Evolutionary conservation across 1,140 invertebrate genomes (phyloP).

Genomic region (Zaprionus nigranus): DNA sequence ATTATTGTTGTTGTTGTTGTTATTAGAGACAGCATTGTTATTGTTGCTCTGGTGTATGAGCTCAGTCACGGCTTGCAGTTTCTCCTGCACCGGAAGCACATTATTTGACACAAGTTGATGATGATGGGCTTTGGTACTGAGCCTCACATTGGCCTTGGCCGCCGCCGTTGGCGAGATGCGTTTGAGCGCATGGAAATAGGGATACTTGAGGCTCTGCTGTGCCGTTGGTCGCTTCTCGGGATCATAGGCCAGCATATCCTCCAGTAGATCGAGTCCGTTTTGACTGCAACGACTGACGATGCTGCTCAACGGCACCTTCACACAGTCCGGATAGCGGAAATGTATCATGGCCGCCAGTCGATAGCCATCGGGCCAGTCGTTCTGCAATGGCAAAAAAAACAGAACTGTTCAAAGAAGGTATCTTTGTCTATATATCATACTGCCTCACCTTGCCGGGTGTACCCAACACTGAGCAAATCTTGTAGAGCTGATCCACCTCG

Average conservation of each 20-base stretch:
- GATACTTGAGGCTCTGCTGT: constrained; percentile 92
- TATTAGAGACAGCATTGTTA: constrained; percentile 44
- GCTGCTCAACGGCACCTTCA: constrained; percentile 90
- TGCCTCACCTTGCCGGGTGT: constrained; percentile 93
- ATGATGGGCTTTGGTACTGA: constrained; percentile 61
- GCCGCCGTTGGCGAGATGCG: constrained; percentile 79
- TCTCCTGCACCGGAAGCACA: constrained; percentile 83
- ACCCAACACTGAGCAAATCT: constrained; percentile 97
- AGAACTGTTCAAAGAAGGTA: background rate
- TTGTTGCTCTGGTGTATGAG: constrained; percentile 71
- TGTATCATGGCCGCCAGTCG: constrained; percentile 96
- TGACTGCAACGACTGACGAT: constrained; percentile 93
- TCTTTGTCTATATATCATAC: background rate
- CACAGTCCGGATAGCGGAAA: constrained; percentile 97
- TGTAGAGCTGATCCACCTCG: constrained; percentile 99
- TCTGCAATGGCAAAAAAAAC: constrained; percentile 85
- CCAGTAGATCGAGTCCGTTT: constrained; percentile 93
- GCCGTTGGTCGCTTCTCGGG: constrained; percentile 96
- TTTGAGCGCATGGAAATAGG: constrained; percentile 91
- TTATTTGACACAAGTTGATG: constrained; percentile 69
- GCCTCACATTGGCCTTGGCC: constrained; percentile 80
- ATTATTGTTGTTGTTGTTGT: constrained; percentile 36
- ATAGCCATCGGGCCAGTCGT: constrained; percentile 98
- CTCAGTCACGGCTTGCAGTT: constrained; percentile 76
- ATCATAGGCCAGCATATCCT: constrained; percentile 96